These are phyloP conservation scores for Adelphocoris suturalis DNA, from an alignment of 2,888 invertebrate genomes.

Conservation along the genomic window DNA sequence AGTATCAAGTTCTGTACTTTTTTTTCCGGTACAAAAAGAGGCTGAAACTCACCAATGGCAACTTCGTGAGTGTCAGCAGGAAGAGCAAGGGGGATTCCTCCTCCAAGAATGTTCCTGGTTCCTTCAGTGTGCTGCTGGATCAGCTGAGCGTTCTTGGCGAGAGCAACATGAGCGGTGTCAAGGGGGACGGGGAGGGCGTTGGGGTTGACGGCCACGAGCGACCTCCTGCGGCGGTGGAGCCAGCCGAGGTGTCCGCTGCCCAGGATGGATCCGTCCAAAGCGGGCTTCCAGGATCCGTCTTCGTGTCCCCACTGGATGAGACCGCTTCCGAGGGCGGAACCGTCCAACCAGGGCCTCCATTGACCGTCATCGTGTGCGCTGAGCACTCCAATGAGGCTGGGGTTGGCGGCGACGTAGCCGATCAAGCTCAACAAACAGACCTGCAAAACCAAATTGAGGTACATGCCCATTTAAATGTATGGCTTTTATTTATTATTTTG, in stretches of 20 bases:
- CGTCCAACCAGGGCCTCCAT: conserved; percentile 65
- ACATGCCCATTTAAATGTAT: too few species aligned
- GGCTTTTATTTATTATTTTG: neutral
- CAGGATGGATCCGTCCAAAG: conserved; percentile 63
- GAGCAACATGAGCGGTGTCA: conserved; percentile 79
- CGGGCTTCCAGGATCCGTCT: conserved; percentile 70
- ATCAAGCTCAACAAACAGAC: conserved; percentile 67
- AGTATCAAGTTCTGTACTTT: too few species aligned
- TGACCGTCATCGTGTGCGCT: conserved; percentile 60
- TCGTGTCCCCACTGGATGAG: conserved; percentile 70
- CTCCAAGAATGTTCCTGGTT: conserved; percentile 75
- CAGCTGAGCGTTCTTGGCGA: conserved; percentile 78
- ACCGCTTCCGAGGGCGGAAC: conserved; percentile 64
- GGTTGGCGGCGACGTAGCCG: conserved; percentile 66
- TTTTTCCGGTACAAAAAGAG: too few species aligned
- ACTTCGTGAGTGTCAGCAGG: conserved; percentile 77
- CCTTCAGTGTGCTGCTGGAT: conserved; percentile 78
- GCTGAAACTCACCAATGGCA: conserved; percentile 77
- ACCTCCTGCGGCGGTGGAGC: conserved; percentile 69
- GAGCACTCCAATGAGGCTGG: conserved; percentile 55
- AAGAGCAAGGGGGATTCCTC: conserved; percentile 72
- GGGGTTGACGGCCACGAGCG: conserved; percentile 70
- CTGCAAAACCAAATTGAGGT: neutral
- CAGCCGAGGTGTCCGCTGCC: conserved; percentile 65
- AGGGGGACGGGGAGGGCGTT: conserved; percentile 71